Evolutionary conservation across 1,140 invertebrate genomes (phyloP).

Genomic region (Cardiocondyla obscurior): DNA sequence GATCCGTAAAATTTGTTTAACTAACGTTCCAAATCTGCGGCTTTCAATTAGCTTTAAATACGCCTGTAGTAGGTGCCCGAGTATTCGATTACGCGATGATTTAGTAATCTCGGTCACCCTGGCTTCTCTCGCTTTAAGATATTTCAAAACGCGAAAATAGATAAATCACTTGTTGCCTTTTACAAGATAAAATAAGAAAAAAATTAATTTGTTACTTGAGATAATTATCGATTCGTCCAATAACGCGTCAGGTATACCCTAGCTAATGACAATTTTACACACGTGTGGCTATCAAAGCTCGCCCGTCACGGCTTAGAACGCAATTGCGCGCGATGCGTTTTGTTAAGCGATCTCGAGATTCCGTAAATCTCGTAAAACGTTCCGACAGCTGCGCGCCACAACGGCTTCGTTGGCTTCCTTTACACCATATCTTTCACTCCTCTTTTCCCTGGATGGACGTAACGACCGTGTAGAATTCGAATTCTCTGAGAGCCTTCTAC

Average conservation of each 20-base stretch:
- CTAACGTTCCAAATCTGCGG: background rate
- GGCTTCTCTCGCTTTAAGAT: background rate
- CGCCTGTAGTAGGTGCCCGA: background rate
- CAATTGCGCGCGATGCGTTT: slow-evolving; percentile 1
- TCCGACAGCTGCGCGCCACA: slow-evolving; percentile 16
- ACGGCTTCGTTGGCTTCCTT: slow-evolving; percentile 30
- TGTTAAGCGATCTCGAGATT: slow-evolving; percentile 28
- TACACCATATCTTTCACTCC: slow-evolving; percentile 28
- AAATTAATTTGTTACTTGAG: background rate
- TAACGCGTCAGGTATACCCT: background rate
- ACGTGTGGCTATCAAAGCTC: slow-evolving; percentile 42
- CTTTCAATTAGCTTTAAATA: slow-evolving; percentile 31
- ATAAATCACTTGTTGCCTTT: no score
- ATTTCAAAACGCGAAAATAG: no score
- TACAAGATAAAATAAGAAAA: no score
- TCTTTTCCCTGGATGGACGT: slow-evolving; percentile 28
- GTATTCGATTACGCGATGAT: background rate
- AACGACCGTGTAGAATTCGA: slow-evolving; percentile 32
- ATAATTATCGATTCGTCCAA: background rate
- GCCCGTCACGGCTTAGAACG: background rate
- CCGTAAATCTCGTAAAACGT: slow-evolving; percentile 57
- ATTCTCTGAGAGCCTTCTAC: slow-evolving; percentile 12
- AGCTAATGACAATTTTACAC: background rate
- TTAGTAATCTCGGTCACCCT: no score
- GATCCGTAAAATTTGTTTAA: slow-evolving; percentile 50